A percentile compares a stretch with the other conserved stretches of the same genome.
Conservation (phyloP, 2,888 invertebrate genomes). For the Chaitophorus viminalis region DNA sequence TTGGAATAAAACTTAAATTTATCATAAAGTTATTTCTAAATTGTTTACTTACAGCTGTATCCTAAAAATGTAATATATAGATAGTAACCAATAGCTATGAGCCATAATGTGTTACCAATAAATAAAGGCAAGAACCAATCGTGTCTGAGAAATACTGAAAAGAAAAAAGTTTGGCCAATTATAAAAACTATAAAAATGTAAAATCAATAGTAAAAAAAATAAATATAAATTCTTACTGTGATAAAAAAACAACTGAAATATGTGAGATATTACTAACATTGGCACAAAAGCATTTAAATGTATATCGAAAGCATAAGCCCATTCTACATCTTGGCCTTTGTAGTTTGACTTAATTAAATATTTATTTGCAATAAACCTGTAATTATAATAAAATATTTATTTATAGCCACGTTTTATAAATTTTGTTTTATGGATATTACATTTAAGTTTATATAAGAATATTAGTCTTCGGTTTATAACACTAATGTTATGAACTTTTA, state of each 20-base stretch:
- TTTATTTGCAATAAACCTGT: conserved; percentile 74
- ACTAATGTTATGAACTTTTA: too few relatives aligned
- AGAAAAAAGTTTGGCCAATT: conserved; percentile 40
- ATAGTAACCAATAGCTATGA: conserved; percentile 90
- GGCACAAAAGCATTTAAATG: conserved; percentile 99
- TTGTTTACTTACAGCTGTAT: conserved; percentile 82
- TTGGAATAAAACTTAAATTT: neutral
- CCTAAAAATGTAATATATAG: conserved; percentile 97
- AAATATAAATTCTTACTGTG: conserved; percentile 72
- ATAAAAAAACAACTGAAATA: conserved; percentile 89
- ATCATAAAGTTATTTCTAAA: neutral
- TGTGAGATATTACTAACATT: conserved; percentile 91
- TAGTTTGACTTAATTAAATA: conserved; percentile 76
- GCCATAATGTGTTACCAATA: conserved; percentile 93
- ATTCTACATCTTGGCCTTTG: conserved; percentile 86
- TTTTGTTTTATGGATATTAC: too few relatives aligned
- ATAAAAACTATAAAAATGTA: neutral
- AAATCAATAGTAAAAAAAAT: neutral
- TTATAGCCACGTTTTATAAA: too few relatives aligned
- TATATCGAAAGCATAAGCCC: conserved; percentile 98
- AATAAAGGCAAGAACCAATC: conserved; percentile 83
- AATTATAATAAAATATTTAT: conserved; percentile 51
- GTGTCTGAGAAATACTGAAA: conserved; percentile 80
- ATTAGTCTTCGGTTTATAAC: too few relatives aligned
- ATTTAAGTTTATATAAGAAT: too few relatives aligned